phyloP scores from a whole-genome alignment of 2,888 invertebrate genomes.

The Nemotelus nigrinus region DNA sequence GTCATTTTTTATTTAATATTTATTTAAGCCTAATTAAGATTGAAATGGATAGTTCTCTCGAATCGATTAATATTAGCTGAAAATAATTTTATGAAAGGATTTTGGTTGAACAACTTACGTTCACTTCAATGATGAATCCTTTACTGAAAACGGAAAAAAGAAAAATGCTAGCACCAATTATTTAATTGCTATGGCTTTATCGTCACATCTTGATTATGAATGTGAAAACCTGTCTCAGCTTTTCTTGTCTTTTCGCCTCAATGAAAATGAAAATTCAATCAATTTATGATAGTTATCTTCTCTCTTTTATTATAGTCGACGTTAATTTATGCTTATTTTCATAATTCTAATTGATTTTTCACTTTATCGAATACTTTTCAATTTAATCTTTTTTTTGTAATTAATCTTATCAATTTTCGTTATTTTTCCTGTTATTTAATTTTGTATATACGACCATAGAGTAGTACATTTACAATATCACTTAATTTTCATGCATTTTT shows the following conservation, averaged over 20 bases:
- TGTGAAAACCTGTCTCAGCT: no score
- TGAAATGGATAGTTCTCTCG: no score
- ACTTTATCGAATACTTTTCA: conserved; percentile 17
- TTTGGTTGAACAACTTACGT: no score
- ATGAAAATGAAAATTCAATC: not conserved
- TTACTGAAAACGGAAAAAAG: no score
- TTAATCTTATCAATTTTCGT: not conserved
- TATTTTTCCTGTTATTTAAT: not conserved
- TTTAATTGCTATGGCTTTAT: no score
- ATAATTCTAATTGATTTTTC: not conserved
- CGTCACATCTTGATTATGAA: no score
- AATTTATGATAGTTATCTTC: not conserved
- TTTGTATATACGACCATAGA: conserved; percentile 10
- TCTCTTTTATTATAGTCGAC: conserved; percentile 13
- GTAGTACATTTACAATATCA: conserved; percentile 30
- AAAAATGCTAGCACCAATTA: no score
- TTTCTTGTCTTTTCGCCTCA: not conserved
- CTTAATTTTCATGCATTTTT: not conserved
- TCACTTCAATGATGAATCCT: no score
- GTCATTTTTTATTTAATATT: no score
- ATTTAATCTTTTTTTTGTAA: not conserved
- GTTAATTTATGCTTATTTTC: conserved; percentile 27
- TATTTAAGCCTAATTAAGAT: no score
- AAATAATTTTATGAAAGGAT: no score
- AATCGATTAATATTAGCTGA: no score